Evolutionary conservation across 2,888 invertebrate genomes (phyloP).

Genomic region (Himalopsyche anomala): DNA sequence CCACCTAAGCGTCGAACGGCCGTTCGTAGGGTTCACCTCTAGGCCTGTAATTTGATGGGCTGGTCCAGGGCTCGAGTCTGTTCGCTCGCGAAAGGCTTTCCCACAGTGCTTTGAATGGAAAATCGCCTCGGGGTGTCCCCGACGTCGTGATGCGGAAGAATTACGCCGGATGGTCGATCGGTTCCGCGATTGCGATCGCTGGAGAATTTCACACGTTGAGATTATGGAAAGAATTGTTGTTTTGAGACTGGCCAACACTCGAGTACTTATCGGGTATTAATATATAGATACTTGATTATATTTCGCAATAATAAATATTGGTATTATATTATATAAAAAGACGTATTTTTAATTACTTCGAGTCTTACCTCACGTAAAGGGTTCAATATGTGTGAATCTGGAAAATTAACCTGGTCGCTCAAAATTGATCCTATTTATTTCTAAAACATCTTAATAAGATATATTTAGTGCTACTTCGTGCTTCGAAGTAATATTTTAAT

Average conservation of each 20-base stretch:
- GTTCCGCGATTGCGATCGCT: conserved; percentile 2
- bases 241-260: background rate
- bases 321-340: no score
- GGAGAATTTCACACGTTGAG: background rate
- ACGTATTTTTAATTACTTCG: no score
- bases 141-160: conserved; percentile 48
- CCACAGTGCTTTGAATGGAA: conserved; percentile 44
- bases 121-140: background rate
- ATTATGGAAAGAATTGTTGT: background rate
- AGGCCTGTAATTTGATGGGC: conserved; percentile 9
- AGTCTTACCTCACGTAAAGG: no score
- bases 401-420: no score
- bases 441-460: no score
- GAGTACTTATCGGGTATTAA: no score
- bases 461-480: no score
- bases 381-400: no score
- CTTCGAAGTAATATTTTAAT: no score
- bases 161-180: background rate
- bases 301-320: no score
- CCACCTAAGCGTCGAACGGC: background rate
- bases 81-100: conserved; percentile 48
- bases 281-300: no score
- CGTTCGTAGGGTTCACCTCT: background rate
- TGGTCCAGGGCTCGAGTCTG: background rate
- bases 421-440: no score